Conservation (phyloP, 2,113 vertebrate species). For the Speoplatyrhinus poulsoni region DNA sequence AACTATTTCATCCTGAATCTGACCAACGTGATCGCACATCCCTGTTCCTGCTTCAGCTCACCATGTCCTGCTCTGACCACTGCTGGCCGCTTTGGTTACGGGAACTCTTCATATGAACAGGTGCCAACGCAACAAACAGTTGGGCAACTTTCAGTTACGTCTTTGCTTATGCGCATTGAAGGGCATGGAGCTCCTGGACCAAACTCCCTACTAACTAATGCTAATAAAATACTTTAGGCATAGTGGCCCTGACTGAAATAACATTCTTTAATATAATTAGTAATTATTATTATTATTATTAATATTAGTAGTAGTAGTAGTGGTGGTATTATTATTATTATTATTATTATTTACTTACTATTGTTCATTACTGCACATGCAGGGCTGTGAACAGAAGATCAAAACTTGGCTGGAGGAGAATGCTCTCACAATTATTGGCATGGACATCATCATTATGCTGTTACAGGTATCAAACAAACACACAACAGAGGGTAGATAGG, state of each 20-base stretch:
- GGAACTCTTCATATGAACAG: slow-evolving; percentile 24
- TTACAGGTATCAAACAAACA: slow-evolving; percentile 56
- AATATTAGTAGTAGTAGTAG: too few species aligned
- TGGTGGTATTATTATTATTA: too few species aligned
- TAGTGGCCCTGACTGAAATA: too few species aligned
- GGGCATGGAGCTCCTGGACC: too few species aligned
- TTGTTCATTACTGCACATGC: background rate
- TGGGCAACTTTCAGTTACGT: too few species aligned
- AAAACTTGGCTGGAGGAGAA: slow-evolving; percentile 61
- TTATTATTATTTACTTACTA: background rate
- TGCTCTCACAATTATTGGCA: slow-evolving; percentile 42
- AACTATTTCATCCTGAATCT: slow-evolving; percentile 51
- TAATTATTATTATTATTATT: background rate
- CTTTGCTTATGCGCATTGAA: too few species aligned
- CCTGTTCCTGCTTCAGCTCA: slow-evolving; percentile 65
- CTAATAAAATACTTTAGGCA: too few species aligned
- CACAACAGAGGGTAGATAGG: background rate
- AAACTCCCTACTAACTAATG: too few species aligned
- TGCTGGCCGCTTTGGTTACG: slow-evolving; percentile 20
- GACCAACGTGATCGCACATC: slow-evolving; percentile 34
- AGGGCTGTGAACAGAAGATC: slow-evolving; percentile 61
- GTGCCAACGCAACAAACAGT: slow-evolving; percentile 22
- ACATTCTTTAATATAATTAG: background rate
- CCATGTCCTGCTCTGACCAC: slow-evolving; percentile 30
- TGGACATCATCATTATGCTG: slow-evolving; percentile 54